Conservation (phyloP, 2,113 vertebrate genomes). For the Triplophysa siluroides region DNA sequence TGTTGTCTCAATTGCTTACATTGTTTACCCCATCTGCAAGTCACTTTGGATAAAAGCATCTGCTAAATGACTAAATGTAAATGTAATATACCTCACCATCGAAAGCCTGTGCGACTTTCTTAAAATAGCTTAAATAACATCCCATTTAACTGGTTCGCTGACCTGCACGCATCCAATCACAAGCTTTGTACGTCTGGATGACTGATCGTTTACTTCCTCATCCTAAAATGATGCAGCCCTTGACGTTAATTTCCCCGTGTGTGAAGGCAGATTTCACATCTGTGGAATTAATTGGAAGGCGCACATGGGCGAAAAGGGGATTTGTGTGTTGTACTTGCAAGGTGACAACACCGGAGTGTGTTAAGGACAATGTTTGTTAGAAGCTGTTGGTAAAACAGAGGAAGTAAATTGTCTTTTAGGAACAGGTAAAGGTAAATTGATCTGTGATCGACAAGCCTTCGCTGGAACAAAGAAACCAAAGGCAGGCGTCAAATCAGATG, state of each 20-base stretch:
- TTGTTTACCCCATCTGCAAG: too few species aligned
- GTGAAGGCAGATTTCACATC: neutral
- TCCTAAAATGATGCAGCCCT: slow-evolving; percentile 25
- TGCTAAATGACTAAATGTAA: too few species aligned
- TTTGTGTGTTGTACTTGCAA: slow-evolving; percentile 18
- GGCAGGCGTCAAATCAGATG: too few species aligned
- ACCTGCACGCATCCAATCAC: neutral
- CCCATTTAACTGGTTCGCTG: slow-evolving; percentile 6
- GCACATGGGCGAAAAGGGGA: neutral
- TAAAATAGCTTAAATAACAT: neutral
- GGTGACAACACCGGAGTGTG: slow-evolving; percentile 1
- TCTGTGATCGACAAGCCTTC: neutral
- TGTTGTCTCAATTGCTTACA: too few species aligned
- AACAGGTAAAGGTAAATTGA: neutral
- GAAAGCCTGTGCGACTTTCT: neutral
- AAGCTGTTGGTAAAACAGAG: slow-evolving; percentile 8
- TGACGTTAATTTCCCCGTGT: slow-evolving; percentile 8
- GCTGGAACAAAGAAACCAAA: too few species aligned
- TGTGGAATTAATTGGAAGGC: slow-evolving; percentile 24
- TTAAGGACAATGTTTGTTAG: slow-evolving; percentile 4
- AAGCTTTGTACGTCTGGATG: neutral
- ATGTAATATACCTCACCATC: neutral
- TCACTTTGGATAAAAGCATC: too few species aligned
- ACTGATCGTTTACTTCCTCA: neutral
- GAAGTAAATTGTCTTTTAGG: neutral